Base-by-base conservation (phyloP, 2,797 vertebrate species). In the Hydrolagus colliei region DNA sequence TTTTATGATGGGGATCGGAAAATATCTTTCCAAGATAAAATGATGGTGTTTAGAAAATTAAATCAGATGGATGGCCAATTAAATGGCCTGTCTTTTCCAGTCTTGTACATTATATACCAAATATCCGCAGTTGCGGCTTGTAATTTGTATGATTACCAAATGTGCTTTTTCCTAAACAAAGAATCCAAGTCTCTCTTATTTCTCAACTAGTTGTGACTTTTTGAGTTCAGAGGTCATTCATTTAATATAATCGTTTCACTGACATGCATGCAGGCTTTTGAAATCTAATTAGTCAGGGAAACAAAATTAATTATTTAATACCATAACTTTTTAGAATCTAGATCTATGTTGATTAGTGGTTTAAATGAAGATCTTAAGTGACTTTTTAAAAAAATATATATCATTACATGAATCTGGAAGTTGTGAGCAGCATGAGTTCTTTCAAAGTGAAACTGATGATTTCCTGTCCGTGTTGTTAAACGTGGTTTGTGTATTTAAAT, bases 301-400 rank as follows among this genome's bases (percentile, higher is more conserved):
- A 27, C 27, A 52, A n/a, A 16, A 71, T 84, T 52, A 84, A 84
- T 84, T 84, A 84, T 84, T 84, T 84, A 84, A 84, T 65, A 84
- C 16, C 79, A 68, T 32, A 67, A 84, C 79, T 84, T 52, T 52
- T 84, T 71, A 68, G 79, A 84, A 68, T 84, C 63, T 84, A 68
- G 79, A 63, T 68, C 79, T 82, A 18, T 84, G 79, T 84, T 84
- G 79, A 84, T 84, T 84, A 84, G 79, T 67, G 79, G 68, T 27
- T 84, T 71, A 84, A 84, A 71, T 68, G 63, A 84, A 84, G 62
- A 84, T 84, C 79, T 84, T 84, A 84, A 84, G 79, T 84, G 79
- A 84, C 79, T 68, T 52, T 52, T 52, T 52, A 68, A 13, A 20
- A 18, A 68, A 71, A 67, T 82, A 67, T 27, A 84, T 84, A 63